A percentile compares a stretch with the other conserved stretches of the same genome.
phyloP scores from a whole-genome alignment of 2,888 invertebrate genomes.

The Cheilosia vernalis region DNA sequence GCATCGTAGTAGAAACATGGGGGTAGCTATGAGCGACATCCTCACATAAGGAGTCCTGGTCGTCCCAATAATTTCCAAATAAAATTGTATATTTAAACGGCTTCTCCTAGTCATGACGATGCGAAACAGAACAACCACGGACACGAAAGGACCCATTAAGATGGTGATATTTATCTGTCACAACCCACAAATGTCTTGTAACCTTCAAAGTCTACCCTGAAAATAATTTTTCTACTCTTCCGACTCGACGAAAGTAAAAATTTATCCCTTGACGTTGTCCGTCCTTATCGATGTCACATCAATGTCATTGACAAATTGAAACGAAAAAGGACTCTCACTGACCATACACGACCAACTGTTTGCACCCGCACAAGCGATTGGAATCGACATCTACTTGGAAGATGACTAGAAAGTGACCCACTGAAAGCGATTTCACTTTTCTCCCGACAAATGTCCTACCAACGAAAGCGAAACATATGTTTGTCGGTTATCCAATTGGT shows the following conservation, averaged over 20 bases:
- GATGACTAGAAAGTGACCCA: slow-evolving; percentile 69
- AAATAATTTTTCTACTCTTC: slow-evolving; percentile 27
- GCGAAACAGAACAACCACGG: neutral
- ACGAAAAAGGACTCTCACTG: slow-evolving; percentile 39
- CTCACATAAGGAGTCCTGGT: neutral
- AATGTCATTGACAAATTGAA: slow-evolving; percentile 52
- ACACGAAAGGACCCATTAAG: neutral
- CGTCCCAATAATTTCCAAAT: neutral
- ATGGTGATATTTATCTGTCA: neutral
- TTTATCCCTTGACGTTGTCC: slow-evolving; percentile 6
- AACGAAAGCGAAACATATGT: slow-evolving; percentile 60
- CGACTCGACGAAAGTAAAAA: slow-evolving; percentile 8
- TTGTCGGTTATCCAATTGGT: slow-evolving; percentile 64
- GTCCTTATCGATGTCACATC: slow-evolving; percentile 36
- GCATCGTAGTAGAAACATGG: neutral
- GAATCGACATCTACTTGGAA: slow-evolving; percentile 42
- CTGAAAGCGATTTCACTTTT: slow-evolving; percentile 51
- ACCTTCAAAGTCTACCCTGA: slow-evolving; percentile 1
- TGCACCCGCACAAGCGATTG: slow-evolving; percentile 42
- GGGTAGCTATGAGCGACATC: no score
- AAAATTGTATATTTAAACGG: neutral
- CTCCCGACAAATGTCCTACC: slow-evolving; percentile 19
- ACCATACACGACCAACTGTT: slow-evolving; percentile 51
- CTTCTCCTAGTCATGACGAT: neutral
- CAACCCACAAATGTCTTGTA: slow-evolving; percentile 15